Base-by-base conservation (phyloP, 2,888 invertebrate species). In the Masnerella sp. region DNA sequence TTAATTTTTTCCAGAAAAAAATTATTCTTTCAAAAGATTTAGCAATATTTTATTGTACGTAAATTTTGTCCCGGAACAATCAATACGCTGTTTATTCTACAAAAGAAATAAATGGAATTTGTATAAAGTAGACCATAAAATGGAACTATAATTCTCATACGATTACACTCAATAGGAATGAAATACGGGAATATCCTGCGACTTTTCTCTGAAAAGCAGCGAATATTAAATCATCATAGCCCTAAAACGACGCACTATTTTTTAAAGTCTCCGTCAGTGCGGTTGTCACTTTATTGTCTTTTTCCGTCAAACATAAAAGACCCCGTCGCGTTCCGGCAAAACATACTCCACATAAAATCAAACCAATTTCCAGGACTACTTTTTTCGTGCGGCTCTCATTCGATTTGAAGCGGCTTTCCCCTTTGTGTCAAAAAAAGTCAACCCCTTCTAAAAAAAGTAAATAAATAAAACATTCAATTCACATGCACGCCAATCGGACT, bases 271-370 rank as follows among this genome's bases (percentile, higher is more conserved):
- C 54, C 43, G 62, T 64, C 52, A 42, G 38, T 65, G 56, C 38
- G 62, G 62, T 69, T 69, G 54, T 59, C 71, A 71, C 52, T 71
- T 71, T 71, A 71, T 71, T 64, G 64, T 71, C 64, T 40, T 52
- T 71, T 64, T 64, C 58, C 58, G 70, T 71, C 64, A 71, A 64
- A 62, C 62, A 70, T 64, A 64, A 71, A 71, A 71, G 64, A 65
- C 71, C 59, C 52, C 47, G 15, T n/a, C 14, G 49, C 36, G 59
- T 32, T 9, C 17, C 51, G 25, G 47, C 15, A 54, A 59, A 71
- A 59, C 42, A 45, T 52, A 40, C 45, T 65, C 28, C 12, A 47
- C 59, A 64, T 59, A 71, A 65, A 71, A 65, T 65, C 71, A 59
- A 71, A 71, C 65, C 71, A 71, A 71, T 71, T 65, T 71, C 64